Base-by-base conservation (phyloP, 2,888 invertebrate genomes). In the Loripinus fragilis region DNA sequence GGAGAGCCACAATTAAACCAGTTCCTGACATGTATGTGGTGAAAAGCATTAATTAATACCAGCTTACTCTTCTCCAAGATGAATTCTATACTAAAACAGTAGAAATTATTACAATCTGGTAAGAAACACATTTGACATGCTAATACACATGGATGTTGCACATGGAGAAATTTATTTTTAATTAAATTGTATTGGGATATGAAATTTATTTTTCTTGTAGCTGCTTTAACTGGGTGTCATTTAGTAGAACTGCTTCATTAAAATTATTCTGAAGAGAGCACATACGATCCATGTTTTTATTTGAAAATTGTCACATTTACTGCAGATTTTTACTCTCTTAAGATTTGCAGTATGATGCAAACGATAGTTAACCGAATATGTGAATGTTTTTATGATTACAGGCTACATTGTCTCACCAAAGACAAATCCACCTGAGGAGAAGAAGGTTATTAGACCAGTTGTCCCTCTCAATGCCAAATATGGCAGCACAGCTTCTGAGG, bases 371-470 rank as follows among this genome's bases (percentile, higher is more conserved):
- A 15, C 12, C n/a, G 5, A 20, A 48, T 48, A 10, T 41, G 7
- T 41, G 7, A 7, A 41, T 15, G 15, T 41, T 41, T 41, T 20
- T 52, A 12, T 60, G 33, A 60, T 60, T 60, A 2, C 33, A 60
- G 60, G 60, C 60, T 60, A 10, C n/a, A 60, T 60, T 17, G 20
- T 60, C 15, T 33, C 33, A 60, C 60, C 60, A 3, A 60, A 60
- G 60, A 33, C 12, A 33, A 60, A 60, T 15, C 60, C 60, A 60
- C 10, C 60, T 20, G 33, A 20, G n/a, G n/a, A n/a, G n/a, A 33
- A 60, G 2, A 2, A 30, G 15, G 60, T 33, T 60, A 20, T 60
- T 10, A 10, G 60, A 33, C 60, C 60, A 60, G 60, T 17, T 60
- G 33, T 60, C 60, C 60, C 60, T 20, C n/a, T 33, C 20, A 60